Conservation (phyloP, 2,888 invertebrate species). For the Pseudanteris insignis region DNA sequence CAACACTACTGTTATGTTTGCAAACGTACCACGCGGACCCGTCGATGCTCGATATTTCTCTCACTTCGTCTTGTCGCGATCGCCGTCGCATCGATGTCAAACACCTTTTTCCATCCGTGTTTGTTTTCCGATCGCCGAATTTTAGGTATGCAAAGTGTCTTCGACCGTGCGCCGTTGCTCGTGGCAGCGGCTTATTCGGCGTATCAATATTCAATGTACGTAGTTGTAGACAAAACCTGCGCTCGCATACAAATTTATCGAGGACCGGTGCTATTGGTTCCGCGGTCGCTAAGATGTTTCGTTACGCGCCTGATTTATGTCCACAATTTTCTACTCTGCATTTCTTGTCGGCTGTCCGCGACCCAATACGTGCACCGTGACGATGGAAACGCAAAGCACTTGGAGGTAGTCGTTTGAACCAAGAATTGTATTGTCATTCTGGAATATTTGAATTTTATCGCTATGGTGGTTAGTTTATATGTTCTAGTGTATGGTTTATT, state of each 20-base stretch:
- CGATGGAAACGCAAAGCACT: too few relatives aligned
- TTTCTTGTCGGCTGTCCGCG: constrained; percentile 8
- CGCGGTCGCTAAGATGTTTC: constrained; percentile 1
- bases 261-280: constrained; percentile 3
- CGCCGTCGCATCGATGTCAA: constrained; percentile 26
- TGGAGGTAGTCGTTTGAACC: too few relatives aligned
- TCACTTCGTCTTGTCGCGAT: too few relatives aligned
- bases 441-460: too few relatives aligned
- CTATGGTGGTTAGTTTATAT: too few relatives aligned
- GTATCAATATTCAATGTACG: constrained; percentile 32
- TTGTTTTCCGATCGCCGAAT: constrained; percentile 26
- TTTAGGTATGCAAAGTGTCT: constrained; percentile 20
- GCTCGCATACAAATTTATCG: neutral
- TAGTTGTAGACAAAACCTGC: constrained; percentile 19
- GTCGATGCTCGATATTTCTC: constrained; percentile 13
- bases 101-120: constrained; percentile 15
- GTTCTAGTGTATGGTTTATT: too few relatives aligned
- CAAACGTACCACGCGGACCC: constrained; percentile 51
- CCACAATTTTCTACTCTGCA: constrained; percentile 11
- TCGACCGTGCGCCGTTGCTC: neutral
- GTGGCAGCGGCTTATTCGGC: constrained; percentile 14
- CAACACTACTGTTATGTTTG: constrained; percentile 55
- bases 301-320: constrained; percentile 10
- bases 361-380: too few relatives aligned
- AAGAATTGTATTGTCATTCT: too few relatives aligned